phyloP scores from a whole-genome alignment of 2,888 invertebrate species.

The Drosophila flavopinicola region DNA sequence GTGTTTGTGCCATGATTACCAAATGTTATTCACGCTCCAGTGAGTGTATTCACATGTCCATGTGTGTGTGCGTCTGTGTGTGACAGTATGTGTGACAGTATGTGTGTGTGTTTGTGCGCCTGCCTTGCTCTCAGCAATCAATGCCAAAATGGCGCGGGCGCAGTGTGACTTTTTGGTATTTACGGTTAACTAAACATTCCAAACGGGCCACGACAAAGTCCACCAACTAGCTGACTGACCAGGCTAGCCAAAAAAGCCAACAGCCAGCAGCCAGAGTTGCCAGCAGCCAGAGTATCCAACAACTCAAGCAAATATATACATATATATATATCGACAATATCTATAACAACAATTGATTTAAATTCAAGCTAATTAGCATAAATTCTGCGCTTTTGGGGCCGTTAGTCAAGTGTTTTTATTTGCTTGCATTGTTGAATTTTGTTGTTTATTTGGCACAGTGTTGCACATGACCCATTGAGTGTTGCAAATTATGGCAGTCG shows the following conservation, averaged over 20 bases:
- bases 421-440: neutral
- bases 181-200: constrained; percentile 77
- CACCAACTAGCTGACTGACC: constrained; percentile 31
- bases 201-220: constrained; percentile 62
- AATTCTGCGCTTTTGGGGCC: neutral
- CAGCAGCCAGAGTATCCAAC: too few relatives aligned
- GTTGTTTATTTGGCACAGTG: constrained; percentile 9
- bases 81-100: constrained; percentile 9
- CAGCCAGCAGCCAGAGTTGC: constrained; percentile 15
- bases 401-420: neutral
- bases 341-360: neutral
- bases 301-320: neutral
- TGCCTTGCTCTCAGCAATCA: constrained; percentile 63
- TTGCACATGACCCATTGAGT: constrained; percentile 21
- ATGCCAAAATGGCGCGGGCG: constrained; percentile 76
- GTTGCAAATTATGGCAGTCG: constrained; percentile 14
- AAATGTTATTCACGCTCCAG: constrained; percentile 82
- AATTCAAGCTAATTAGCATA: constrained; percentile 2
- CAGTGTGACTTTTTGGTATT: constrained; percentile 70
- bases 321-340: neutral
- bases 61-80: constrained; percentile 14
- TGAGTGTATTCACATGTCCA: constrained; percentile 60
- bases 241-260: constrained; percentile 8
- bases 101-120: constrained; percentile 22
- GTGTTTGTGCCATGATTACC: constrained; percentile 83